These are phyloP conservation scores for Oligia strigilis DNA, from an alignment of 2,888 invertebrate genomes.

Conservation along the genomic window DNA sequence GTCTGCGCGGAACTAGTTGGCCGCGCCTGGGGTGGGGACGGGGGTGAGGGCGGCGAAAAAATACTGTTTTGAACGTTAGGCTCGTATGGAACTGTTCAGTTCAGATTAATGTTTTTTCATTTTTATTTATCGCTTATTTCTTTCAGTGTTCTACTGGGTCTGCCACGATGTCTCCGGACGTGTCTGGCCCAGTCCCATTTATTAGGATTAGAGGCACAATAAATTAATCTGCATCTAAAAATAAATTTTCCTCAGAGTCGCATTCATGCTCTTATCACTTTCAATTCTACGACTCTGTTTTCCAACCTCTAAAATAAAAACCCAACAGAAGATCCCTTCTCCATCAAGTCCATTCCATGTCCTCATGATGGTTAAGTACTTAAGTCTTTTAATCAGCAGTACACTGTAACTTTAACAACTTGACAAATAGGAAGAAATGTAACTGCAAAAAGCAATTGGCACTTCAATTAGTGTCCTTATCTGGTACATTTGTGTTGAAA, in stretches of 20 bases:
- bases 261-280: background rate
- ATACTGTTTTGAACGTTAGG: no score
- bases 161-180: background rate
- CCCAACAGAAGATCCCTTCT: background rate
- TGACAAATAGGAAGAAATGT: slow-evolving; percentile 30
- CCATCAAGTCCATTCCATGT: background rate
- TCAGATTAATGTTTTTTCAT: no score
- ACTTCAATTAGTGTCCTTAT: slow-evolving; percentile 49
- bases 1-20: no score
- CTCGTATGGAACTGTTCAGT: no score
- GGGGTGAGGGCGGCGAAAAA: no score
- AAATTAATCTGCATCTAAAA: background rate
- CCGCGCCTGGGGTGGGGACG: no score
- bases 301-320: background rate
- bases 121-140: no score
- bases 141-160: no score
- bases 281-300: background rate
- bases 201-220: background rate
- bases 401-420: background rate
- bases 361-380: background rate
- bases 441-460: slow-evolving; percentile 40
- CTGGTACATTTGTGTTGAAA: slow-evolving; percentile 37
- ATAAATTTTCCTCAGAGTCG: background rate
- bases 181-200: background rate
- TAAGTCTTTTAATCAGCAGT: background rate